Percentiles rank a stretch among this genome's conserved stretches.
Evolutionary conservation across 2,113 vertebrate genomes (phyloP).

Genomic region (Nymphicus hollandicus): DNA sequence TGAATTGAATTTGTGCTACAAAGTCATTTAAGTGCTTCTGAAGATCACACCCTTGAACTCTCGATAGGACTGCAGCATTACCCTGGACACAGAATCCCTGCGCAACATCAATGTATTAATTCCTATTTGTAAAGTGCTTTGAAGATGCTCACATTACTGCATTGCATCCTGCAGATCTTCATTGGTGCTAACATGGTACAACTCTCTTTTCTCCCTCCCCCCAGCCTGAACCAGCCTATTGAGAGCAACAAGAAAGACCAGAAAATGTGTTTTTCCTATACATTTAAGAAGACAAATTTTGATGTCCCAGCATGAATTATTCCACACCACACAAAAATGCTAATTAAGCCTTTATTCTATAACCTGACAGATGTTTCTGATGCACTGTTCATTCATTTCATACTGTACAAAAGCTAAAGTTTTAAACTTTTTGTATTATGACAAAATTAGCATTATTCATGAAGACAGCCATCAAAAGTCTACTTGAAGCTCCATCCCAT

Average conservation of each 20-base stretch:
- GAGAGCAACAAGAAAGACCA: slow-evolving; percentile 33
- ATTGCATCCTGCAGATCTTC: slow-evolving; percentile 21
- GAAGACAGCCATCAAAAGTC: slow-evolving; percentile 38
- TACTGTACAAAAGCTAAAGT: slow-evolving; percentile 57
- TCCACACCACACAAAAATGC: slow-evolving; percentile 61
- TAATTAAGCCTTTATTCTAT: slow-evolving; percentile 66
- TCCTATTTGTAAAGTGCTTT: slow-evolving; percentile 9
- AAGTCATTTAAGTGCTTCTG: slow-evolving; percentile 14
- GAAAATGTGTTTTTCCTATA: slow-evolving; percentile 30
- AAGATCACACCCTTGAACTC: slow-evolving; percentile 26
- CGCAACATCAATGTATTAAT: background rate
- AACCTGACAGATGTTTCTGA: slow-evolving; percentile 67
- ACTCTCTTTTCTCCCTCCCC: background rate
- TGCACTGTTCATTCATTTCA: slow-evolving; percentile 47
- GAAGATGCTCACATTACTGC: background rate
- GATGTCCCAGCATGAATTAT: slow-evolving; percentile 64
- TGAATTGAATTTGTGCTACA: background rate
- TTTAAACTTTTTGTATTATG: slow-evolving; percentile 48
- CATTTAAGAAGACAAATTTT: slow-evolving; percentile 35
- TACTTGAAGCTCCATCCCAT: background rate
- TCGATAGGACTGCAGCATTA: background rate
- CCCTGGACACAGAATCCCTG: background rate
- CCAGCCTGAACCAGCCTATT: background rate
- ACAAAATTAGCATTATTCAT: slow-evolving; percentile 54
- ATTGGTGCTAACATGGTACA: background rate